These are phyloP conservation scores for Acanthosepion lycidas DNA, from an alignment of 2,888 invertebrate species.

Conservation along the genomic window DNA sequence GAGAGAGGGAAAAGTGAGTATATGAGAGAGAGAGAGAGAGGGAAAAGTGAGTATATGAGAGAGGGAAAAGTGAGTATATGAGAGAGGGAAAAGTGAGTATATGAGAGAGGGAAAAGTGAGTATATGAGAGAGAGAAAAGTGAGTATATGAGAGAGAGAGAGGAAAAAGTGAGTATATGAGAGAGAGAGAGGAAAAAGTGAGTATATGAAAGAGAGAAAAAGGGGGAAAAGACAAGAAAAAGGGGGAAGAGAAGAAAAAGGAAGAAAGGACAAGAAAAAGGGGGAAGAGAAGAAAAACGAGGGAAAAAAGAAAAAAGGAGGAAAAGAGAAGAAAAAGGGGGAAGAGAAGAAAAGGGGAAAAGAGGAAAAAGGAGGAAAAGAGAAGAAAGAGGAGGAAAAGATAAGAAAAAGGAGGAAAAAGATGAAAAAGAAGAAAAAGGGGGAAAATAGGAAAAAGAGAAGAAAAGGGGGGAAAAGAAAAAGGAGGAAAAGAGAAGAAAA, in stretches of 20 bases:
- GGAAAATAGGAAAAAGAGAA: background rate
- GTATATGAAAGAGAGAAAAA: too few species aligned
- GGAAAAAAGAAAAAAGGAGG: fast-evolving
- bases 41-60: too few species aligned
- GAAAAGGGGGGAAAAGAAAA: too few species aligned
- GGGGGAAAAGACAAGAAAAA: background rate
- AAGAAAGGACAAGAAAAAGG: too few species aligned
- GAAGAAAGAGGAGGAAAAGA: background rate
- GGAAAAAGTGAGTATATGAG: background rate
- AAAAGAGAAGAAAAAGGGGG: background rate
- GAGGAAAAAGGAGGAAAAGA: too few species aligned
- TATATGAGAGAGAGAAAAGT: background rate
- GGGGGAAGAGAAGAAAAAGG: too few species aligned
- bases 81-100: background rate
- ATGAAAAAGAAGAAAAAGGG: background rate
- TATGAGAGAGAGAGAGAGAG: too few species aligned
- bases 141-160: background rate
- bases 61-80: fast-evolving
- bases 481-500: too few species aligned
- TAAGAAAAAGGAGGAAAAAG: too few species aligned
- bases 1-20: background rate
- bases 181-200: background rate
- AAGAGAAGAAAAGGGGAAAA: background rate
- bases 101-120: background rate
- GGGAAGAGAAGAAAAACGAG: too few species aligned